Percentiles rank a stretch among this genome's conserved stretches.
These are phyloP conservation scores for Prolemur simus DNA, from an alignment of 2,113 vertebrate genomes.

Conservation along the genomic window DNA sequence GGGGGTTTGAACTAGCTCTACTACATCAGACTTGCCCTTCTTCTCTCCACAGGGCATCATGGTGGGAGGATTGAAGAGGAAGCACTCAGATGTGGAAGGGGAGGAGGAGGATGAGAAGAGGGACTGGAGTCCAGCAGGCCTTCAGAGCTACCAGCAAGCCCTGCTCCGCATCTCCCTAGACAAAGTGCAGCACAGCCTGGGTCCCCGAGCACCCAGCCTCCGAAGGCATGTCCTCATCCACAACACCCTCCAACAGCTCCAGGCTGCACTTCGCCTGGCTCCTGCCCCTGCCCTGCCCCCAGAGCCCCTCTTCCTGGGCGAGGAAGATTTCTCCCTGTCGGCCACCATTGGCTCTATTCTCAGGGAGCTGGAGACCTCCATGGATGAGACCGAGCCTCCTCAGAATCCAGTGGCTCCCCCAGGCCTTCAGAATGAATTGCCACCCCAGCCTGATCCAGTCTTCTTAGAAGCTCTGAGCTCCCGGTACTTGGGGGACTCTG, in stretches of 20 bases:
- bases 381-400: slow-evolving; percentile 73
- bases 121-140: slow-evolving; percentile 42
- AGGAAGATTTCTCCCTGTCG: slow-evolving; percentile 62
- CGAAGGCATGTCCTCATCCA: slow-evolving; percentile 87
- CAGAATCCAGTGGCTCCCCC: slow-evolving; percentile 4
- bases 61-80: slow-evolving; percentile 88
- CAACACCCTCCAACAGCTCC: slow-evolving; percentile 88
- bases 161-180: slow-evolving; percentile 87
- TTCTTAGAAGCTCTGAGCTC: slow-evolving; percentile 81
- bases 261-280: slow-evolving; percentile 67
- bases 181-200: slow-evolving; percentile 86
- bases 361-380: slow-evolving; percentile 84
- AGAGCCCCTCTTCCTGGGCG: slow-evolving; percentile 46
- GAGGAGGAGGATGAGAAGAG: slow-evolving; percentile 60
- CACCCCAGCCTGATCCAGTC: slow-evolving; percentile 58
- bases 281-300: slow-evolving; percentile 44
- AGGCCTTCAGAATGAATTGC: neutral
- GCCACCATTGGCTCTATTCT: slow-evolving; percentile 84
- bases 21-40: neutral
- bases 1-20: neutral
- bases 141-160: slow-evolving; percentile 82
- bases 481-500: slow-evolving; percentile 82
- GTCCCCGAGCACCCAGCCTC: slow-evolving; percentile 85
- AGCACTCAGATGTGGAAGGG: slow-evolving; percentile 78
- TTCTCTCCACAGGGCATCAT: slow-evolving; percentile 79